phyloP scores from a whole-genome alignment of 1,140 invertebrate species.

The Triops cancriformis region DNA sequence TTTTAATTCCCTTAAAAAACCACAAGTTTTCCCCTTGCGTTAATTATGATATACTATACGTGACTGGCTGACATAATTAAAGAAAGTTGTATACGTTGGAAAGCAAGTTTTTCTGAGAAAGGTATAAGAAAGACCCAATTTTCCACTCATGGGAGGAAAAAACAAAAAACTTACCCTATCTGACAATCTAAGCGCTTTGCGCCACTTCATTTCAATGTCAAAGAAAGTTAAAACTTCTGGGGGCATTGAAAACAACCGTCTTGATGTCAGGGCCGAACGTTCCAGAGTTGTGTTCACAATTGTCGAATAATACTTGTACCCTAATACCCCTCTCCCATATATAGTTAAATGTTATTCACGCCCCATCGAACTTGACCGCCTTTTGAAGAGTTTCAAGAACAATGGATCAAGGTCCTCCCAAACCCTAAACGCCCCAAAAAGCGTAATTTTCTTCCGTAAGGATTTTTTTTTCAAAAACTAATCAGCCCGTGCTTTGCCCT shows the following conservation, averaged over 20 bases:
- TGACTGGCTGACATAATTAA: neutral
- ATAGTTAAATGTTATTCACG: neutral
- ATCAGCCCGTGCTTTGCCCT: too few species aligned
- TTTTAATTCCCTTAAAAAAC: too few species aligned
- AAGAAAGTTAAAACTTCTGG: neutral
- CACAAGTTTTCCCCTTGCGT: too few species aligned
- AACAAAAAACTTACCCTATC: neutral
- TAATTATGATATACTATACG: neutral
- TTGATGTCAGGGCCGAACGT: neutral
- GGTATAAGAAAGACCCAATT: neutral
- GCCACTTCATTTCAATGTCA: constrained; percentile 6
- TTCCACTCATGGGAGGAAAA: neutral
- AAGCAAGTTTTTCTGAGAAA: neutral
- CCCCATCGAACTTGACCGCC: neutral
- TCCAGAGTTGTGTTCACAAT: too few species aligned
- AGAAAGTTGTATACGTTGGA: neutral
- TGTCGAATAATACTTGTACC: neutral
- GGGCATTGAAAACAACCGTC: neutral
- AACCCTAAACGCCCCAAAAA: neutral
- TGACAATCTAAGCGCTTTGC: neutral
- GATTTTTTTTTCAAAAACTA: too few species aligned
- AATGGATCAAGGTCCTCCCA: neutral
- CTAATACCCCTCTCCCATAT: neutral
- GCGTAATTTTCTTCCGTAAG: too few species aligned
- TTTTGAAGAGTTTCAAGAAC: neutral